These are phyloP conservation scores for Morpho helenor DNA, from an alignment of 2,888 invertebrate species.

Conservation along the genomic window DNA sequence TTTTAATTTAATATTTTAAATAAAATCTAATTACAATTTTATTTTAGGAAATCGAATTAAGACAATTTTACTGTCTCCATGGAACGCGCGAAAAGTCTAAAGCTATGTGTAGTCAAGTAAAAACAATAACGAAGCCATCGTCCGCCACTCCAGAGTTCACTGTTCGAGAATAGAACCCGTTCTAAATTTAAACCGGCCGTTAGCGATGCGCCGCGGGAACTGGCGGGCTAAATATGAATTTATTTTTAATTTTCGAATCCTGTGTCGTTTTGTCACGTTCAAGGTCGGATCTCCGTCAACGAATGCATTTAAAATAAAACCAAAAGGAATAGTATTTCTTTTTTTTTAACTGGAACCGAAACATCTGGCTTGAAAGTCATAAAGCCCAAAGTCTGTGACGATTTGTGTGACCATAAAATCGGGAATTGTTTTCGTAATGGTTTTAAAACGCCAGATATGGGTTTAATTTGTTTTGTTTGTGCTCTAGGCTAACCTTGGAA, in stretches of 20 bases:
- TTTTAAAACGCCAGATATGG: conserved; percentile 39
- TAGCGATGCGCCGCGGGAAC: conserved; percentile 71
- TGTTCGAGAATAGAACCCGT: conserved; percentile 70
- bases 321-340: conserved; percentile 5
- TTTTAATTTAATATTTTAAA: too few relatives aligned
- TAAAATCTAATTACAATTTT: too few relatives aligned
- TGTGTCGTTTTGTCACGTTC: conserved; percentile 69
- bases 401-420: conserved; percentile 44
- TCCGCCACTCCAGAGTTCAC: conserved; percentile 57
- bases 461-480: conserved; percentile 38
- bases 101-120: conserved; percentile 36
- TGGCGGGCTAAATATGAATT: conserved; percentile 58
- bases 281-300: conserved; percentile 61
- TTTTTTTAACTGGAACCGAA: conserved; percentile 36
- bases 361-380: conserved; percentile 51
- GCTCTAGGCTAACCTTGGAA: conserved; percentile 23
- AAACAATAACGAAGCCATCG: conserved; percentile 70
- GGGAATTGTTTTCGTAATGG: conserved; percentile 35
- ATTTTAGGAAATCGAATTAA: too few relatives aligned
- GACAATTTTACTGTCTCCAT: too few relatives aligned
- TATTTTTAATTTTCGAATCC: conserved; percentile 64
- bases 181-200: conserved; percentile 72
- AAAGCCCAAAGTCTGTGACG: conserved; percentile 37
- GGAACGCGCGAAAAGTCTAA: conserved; percentile 9
- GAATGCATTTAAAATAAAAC: conserved; percentile 35